A percentile compares a stretch with the other conserved stretches of the same genome.
phyloP scores from a whole-genome alignment of 2,797 vertebrate genomes.

The Thaleichthys pacificus region DNA sequence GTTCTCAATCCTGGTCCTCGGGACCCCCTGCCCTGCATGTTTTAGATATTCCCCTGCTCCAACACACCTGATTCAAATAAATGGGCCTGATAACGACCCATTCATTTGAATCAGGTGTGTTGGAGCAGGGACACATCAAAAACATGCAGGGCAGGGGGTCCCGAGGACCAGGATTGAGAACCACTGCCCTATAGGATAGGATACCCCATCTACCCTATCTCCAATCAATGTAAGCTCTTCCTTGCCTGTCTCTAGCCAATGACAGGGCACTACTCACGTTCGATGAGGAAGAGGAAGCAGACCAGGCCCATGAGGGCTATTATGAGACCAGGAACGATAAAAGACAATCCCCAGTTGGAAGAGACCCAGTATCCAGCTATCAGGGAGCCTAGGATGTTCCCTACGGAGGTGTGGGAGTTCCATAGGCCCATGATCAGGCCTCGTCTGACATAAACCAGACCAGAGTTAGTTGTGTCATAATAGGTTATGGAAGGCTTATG shows the following conservation, averaged over 20 bases:
- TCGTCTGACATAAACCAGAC: conserved; percentile 69
- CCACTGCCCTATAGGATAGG: no score
- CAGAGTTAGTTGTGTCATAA: not conserved
- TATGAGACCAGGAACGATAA: conserved; percentile 87
- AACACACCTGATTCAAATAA: no score
- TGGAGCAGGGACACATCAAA: no score
- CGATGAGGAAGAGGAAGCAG: conserved; percentile 93
- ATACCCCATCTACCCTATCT: not conserved
- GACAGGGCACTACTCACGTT: conserved; percentile 78
- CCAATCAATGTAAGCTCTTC: not conserved
- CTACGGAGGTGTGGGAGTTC: conserved; percentile 96
- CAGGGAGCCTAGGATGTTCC: conserved; percentile 93
- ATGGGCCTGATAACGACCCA: no score
- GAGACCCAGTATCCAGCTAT: conserved; percentile 89
- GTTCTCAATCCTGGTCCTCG: no score
- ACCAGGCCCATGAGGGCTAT: conserved; percentile 80
- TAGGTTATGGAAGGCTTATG: not conserved
- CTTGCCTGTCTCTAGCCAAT: not conserved
- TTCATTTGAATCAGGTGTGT: no score
- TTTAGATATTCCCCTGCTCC: no score
- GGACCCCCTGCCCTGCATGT: no score
- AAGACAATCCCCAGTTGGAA: conserved; percentile 89
- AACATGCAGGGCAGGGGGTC: no score
- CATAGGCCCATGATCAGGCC: conserved; percentile 96
- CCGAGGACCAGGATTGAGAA: no score